These are phyloP conservation scores for Callinectes sapidus DNA, from an alignment of 2,888 invertebrate species.

Conservation along the genomic window DNA sequence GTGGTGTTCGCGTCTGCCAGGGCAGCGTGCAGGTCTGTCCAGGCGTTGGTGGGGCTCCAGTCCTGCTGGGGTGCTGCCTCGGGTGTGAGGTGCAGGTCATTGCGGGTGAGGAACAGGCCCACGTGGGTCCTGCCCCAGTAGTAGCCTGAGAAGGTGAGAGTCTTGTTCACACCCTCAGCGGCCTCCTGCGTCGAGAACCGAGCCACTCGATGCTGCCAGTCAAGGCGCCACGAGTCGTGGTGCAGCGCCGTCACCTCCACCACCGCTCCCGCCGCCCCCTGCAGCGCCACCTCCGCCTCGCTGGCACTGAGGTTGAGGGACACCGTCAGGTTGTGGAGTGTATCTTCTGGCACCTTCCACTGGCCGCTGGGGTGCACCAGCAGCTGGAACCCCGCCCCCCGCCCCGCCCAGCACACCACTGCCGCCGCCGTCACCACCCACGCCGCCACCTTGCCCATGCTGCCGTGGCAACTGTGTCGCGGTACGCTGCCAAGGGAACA, in stretches of 20 bases:
- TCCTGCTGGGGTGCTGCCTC: not conserved
- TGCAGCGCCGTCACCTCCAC: constrained; percentile 52
- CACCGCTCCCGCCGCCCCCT: not conserved
- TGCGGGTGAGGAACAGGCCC: constrained; percentile 56
- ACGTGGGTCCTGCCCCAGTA: constrained; percentile 63
- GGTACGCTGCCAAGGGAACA: not conserved
- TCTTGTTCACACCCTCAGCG: constrained; percentile 46
- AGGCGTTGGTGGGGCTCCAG: not conserved
- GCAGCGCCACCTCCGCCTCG: not conserved
- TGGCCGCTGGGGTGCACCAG: not conserved
- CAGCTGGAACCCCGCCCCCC: not conserved
- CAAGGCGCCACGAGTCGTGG: constrained; percentile 52
- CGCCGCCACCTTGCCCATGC: not conserved
- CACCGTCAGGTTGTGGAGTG: constrained; percentile 32
- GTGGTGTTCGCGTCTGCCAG: not conserved
- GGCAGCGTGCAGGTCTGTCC: not conserved
- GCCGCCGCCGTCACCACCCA: not conserved
- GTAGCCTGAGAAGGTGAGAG: constrained; percentile 53
- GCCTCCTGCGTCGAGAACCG: constrained; percentile 55
- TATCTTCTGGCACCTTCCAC: constrained; percentile 58
- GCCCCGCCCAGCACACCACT: not conserved
- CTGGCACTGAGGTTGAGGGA: constrained; percentile 42
- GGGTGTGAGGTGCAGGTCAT: constrained; percentile 37
- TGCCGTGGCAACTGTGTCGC: not conserved
- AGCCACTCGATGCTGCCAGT: constrained; percentile 40